Evolutionary conservation across 2,888 invertebrate genomes (phyloP).

Genomic region (Pecten maximus): DNA sequence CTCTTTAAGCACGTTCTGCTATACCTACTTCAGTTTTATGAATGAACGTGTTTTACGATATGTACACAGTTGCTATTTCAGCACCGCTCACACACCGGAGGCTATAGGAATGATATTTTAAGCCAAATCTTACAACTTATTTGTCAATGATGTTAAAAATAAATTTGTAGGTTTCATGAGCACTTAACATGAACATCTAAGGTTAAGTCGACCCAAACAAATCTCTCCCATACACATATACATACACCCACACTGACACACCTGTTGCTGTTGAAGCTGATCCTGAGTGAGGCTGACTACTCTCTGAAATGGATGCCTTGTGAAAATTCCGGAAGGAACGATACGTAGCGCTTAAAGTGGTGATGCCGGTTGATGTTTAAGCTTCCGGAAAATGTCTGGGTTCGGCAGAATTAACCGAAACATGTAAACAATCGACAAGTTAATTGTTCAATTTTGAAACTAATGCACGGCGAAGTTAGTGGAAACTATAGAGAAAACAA

Average conservation of each 20-base stretch:
- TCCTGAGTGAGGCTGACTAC: neutral
- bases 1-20: neutral
- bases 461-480: too few species aligned
- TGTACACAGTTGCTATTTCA: neutral
- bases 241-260: neutral
- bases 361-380: neutral
- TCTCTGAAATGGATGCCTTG: neutral
- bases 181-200: neutral
- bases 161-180: neutral
- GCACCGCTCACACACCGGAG: neutral
- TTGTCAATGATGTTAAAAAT: conserved; percentile 11
- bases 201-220: conserved; percentile 18
- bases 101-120: neutral
- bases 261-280: neutral
- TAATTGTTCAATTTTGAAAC: too few species aligned
- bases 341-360: neutral
- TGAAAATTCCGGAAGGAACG: neutral
- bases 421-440: neutral
- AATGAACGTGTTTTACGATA: conserved; percentile 10
- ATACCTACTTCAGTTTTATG: conserved; percentile 11
- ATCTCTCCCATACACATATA: neutral
- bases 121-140: neutral
- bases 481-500: too few species aligned
- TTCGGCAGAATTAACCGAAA: neutral
- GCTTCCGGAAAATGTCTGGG: neutral